Evolutionary conservation across 2,113 vertebrate genomes (phyloP), one percentile per base, ranked within the genome.

Genomic region (Echinops telfairi): DNA sequence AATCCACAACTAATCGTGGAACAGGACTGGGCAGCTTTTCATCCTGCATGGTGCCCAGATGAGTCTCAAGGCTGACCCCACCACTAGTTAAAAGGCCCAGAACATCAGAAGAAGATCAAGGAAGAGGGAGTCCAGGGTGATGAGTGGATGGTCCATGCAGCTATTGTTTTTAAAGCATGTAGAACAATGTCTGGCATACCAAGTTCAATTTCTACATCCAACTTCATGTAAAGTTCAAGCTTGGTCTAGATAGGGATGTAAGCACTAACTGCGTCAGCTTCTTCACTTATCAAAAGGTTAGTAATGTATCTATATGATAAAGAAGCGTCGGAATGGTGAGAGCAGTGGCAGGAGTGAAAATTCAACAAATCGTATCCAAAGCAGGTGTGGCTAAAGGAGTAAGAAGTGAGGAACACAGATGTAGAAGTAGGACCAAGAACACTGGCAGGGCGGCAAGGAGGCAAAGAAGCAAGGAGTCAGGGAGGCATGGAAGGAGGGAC

Each of bases 381-480:
- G 16, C 14, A 43, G 0, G 31, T 23, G 36, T 2, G 25, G 7
- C 25, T 12, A 7, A 43, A 86, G 71, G 43, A 40, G n/a, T 0
- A 68, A 23, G 31, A 38, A 66, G 76, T 80, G 81, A 60, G 47
- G 17, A 75, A n/a, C 23, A 20, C 0, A n/a, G 12, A 38, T 25
- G 62, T 58, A 33, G 47, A n/a, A 70, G 83, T 19, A 79, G 47
- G 22, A 57, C 31, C 23, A 83, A 29, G 23, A 27, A 36, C 19
- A 20, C 4, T 7, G 6, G 60, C 4, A 77, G n/a, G 17, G 22
- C n/a, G 12, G 47, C 47, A 53, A 10, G 47, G 47, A 8, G 47
- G 47, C 47, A 53, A 53, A 53, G 47, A 53, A 53, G 47, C 47
- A 53, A 53, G 47, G 47, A 53, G 47, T 12, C 47, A 53, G 47